A percentile compares a stretch with the other conserved stretches of the same genome.
These are phyloP conservation scores for Halocynthia roretzi DNA, from an alignment of 23 tunicate genomes.

Conservation along the genomic window DNA sequence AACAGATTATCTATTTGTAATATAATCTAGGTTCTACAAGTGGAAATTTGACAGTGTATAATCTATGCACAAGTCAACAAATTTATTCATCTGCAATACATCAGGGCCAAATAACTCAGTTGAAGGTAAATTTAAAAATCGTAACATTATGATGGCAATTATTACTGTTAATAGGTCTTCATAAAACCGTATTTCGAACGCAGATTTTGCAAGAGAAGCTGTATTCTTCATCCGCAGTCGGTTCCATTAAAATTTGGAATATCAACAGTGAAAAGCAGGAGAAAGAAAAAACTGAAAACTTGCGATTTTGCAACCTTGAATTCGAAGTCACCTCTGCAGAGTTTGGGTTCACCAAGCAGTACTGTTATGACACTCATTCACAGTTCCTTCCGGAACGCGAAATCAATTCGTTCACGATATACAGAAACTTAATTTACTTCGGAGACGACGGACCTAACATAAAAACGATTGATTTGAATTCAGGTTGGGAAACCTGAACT, in stretches of 20 bases:
- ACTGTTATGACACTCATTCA: slow-evolving; percentile 7
- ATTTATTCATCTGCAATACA: slow-evolving; percentile 38
- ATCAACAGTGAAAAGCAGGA: not conserved
- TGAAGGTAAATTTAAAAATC: slow-evolving; percentile 39
- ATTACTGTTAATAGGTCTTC: not conserved
- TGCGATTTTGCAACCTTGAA: not conserved
- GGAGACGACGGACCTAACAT: slow-evolving; percentile 85
- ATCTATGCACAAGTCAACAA: slow-evolving; percentile 25
- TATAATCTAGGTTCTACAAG: slow-evolving; percentile 41
- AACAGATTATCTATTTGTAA: not conserved
- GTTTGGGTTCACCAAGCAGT: not conserved
- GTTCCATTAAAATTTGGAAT: slow-evolving; percentile 15
- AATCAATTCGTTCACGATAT: not conserved
- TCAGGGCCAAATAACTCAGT: slow-evolving; percentile 34
- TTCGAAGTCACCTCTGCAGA: not conserved
- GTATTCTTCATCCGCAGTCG: slow-evolving; percentile 12
- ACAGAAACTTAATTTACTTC: slow-evolving; percentile 22
- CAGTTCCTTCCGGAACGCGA: not conserved
- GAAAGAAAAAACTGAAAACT: not conserved
- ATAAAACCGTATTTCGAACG: not conserved
- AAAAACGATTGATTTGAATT: slow-evolving; percentile 24
- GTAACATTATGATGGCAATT: not conserved
- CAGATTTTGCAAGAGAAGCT: not conserved
- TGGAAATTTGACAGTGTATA: slow-evolving; percentile 59
- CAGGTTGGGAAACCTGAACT: slow-evolving; percentile 17